Percentiles rank a stretch among this genome's conserved stretches.
Evolutionary conservation across 2,113 vertebrate species (phyloP).

Genomic region (Amazona guildingii): DNA sequence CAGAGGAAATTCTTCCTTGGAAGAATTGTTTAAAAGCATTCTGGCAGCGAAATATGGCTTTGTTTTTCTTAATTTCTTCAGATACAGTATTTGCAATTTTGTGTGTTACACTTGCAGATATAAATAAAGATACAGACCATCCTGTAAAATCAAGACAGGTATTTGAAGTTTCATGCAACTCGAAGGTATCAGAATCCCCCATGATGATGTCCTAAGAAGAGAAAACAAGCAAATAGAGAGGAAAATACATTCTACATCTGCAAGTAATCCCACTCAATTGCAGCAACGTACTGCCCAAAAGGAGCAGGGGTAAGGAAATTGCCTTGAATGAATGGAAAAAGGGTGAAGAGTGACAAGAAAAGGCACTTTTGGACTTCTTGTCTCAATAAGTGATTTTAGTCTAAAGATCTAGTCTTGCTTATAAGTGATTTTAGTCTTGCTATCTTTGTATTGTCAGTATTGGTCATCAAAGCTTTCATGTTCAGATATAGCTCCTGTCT

Average conservation of each 20-base stretch:
- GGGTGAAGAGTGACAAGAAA: neutral
- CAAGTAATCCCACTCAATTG: neutral
- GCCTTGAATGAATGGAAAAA: neutral
- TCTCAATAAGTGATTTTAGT: neutral
- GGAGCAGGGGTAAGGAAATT: neutral
- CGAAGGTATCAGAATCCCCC: neutral
- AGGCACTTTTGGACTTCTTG: neutral
- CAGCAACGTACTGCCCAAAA: neutral
- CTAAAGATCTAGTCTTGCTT: neutral
- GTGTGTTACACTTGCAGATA: neutral
- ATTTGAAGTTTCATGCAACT: neutral
- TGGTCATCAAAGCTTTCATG: neutral
- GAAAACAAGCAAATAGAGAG: neutral
- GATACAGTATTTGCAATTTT: neutral
- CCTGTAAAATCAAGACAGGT: neutral
- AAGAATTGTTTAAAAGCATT: conserved; percentile 38
- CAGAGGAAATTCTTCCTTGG: neutral
- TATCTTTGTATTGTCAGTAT: neutral
- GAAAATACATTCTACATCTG: neutral
- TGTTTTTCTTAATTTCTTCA: neutral
- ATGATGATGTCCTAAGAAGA: neutral
- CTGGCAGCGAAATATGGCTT: conserved; percentile 11
- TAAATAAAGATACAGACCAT: neutral
- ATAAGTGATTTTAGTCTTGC: neutral
- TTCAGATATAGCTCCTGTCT: neutral